Conservation (phyloP, 2,888 invertebrate genomes). For the Ophion slaviceki region DNA sequence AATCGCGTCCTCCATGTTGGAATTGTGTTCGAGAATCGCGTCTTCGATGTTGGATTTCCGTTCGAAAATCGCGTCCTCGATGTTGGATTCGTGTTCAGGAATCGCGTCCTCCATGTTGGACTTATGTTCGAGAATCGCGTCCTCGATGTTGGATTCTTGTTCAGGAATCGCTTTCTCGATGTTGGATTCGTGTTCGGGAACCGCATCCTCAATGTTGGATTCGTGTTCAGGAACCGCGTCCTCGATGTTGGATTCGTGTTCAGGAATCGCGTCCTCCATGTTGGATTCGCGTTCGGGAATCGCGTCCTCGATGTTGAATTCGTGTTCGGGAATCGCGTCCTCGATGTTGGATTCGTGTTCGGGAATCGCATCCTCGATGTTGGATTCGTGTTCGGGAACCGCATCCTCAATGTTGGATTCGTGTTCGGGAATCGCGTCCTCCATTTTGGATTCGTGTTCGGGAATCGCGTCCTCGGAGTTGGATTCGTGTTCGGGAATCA, state of each 20-base stretch:
- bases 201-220: background rate
- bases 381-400: no score
- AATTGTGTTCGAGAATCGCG: no score
- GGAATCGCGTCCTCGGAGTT: background rate
- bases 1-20: no score
- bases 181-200: constrained; percentile 12
- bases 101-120: no score
- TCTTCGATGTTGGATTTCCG: background rate
- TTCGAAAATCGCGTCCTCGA: background rate
- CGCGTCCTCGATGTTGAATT: background rate
- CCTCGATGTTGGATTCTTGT: no score
- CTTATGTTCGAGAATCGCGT: no score
- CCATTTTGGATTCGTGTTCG: constrained; percentile 22
- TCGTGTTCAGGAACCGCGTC: background rate
- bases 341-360: background rate
- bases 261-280: no score
- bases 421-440: background rate
- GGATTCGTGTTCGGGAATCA: background rate
- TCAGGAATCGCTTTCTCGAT: constrained; percentile 2
- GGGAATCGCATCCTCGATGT: no score
- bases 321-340: background rate
- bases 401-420: no score
- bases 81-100: no score
- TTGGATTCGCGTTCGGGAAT: no score
- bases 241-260: background rate